phyloP scores from a whole-genome alignment of 2,888 invertebrate genomes.

The Netelia virgata region DNA sequence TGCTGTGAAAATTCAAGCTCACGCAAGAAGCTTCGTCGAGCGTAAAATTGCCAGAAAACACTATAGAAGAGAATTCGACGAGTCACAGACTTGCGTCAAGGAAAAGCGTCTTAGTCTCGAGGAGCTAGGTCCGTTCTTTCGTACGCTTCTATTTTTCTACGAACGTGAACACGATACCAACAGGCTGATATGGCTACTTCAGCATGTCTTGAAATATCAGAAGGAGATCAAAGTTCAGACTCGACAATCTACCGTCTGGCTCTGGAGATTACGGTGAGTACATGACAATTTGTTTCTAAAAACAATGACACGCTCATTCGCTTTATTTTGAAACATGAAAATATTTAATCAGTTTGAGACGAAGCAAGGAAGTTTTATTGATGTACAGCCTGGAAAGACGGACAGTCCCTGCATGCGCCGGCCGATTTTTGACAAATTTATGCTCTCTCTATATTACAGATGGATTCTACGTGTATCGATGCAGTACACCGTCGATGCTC shows the following conservation, averaged over 20 bases:
- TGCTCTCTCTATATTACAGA: conserved; percentile 79
- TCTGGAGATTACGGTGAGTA: conserved; percentile 84
- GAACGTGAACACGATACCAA: conserved; percentile 88
- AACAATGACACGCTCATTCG: too few species aligned
- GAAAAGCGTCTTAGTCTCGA: conserved; percentile 84
- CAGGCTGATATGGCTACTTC: conserved; percentile 86
- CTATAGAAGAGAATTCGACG: conserved; percentile 91
- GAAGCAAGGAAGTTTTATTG: too few species aligned
- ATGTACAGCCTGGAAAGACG: too few species aligned
- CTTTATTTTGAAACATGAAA: too few species aligned
- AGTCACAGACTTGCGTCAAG: conserved; percentile 85
- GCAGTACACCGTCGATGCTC: conserved; percentile 85
- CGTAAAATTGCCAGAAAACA: conserved; percentile 89
- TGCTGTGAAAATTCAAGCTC: conserved; percentile 93
- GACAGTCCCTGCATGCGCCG: not conserved
- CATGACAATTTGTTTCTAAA: not conserved
- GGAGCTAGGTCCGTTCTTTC: conserved; percentile 87
- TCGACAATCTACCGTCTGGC: conserved; percentile 81
- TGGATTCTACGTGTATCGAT: conserved; percentile 86
- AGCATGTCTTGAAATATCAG: conserved; percentile 84
- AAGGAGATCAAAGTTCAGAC: conserved; percentile 81
- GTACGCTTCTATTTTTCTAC: conserved; percentile 92
- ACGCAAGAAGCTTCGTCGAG: conserved; percentile 90
- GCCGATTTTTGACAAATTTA: conserved; percentile 9
- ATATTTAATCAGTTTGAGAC: too few species aligned